phyloP scores from a whole-genome alignment of 2,113 vertebrate genomes.

The Microtus oregoni region DNA sequence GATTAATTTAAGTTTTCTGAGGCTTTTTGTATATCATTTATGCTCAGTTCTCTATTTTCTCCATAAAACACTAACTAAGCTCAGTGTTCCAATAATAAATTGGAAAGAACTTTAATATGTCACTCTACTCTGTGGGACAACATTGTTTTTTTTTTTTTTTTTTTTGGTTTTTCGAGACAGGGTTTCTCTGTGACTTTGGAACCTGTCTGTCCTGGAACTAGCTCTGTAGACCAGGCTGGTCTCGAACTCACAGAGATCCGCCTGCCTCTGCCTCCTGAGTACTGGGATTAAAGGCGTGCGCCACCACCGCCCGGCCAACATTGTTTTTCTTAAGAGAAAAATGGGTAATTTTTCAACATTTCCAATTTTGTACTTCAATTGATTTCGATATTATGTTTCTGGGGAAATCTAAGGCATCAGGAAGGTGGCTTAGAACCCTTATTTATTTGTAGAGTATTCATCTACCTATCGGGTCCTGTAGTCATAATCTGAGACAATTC shows the following conservation, averaged over 20 bases:
- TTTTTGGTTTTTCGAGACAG: no score
- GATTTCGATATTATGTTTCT: not conserved
- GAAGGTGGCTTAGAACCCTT: not conserved
- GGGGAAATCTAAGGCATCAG: not conserved
- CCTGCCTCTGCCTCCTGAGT: no score
- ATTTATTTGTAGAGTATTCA: not conserved
- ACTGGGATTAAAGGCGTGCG: no score
- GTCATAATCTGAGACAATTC: slow-evolving; percentile 15
- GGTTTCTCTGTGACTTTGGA: no score
- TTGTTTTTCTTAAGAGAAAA: slow-evolving; percentile 23
- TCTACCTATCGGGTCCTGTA: not conserved
- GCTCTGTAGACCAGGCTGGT: no score
- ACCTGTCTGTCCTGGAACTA: no score
- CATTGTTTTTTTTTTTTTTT: not conserved
- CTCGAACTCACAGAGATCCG: no score
- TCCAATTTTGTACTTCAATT: slow-evolving; percentile 1
- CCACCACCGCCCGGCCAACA: not conserved
- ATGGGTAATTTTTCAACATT: not conserved
- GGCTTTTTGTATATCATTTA: not conserved
- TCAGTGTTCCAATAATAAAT: not conserved
- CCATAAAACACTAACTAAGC: slow-evolving; percentile 34
- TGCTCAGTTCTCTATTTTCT: not conserved
- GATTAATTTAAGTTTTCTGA: slow-evolving; percentile 1
- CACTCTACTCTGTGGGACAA: not conserved
- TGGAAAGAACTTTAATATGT: slow-evolving; percentile 1